Evolutionary conservation across 2,113 vertebrate genomes (phyloP).

Genomic region (Setophaga coronata): DNA sequence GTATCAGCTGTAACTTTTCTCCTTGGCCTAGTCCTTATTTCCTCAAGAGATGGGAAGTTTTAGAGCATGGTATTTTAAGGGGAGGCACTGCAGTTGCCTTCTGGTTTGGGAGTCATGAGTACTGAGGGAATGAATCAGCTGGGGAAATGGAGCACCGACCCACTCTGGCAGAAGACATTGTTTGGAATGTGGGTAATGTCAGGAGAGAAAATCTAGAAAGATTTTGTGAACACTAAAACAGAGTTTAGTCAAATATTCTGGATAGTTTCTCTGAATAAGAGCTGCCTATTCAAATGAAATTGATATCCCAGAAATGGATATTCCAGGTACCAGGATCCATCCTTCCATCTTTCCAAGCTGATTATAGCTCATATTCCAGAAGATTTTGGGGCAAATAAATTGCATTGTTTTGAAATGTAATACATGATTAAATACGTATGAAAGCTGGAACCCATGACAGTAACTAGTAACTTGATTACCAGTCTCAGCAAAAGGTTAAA

Average conservation of each 20-base stretch:
- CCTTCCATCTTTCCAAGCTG: background rate
- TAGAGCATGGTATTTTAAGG: background rate
- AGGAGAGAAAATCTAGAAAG: background rate
- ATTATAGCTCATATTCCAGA: background rate
- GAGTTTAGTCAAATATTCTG: background rate
- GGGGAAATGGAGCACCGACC: accelerated
- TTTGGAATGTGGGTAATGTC: background rate
- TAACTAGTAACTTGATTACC: background rate
- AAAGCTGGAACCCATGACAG: background rate
- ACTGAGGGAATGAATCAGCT: background rate
- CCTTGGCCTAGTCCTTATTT: background rate
- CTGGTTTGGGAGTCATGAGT: background rate
- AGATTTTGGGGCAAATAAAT: background rate
- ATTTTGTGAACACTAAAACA: background rate
- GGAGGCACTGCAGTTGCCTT: background rate
- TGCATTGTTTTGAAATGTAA: background rate
- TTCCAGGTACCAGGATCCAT: background rate
- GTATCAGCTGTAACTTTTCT: background rate
- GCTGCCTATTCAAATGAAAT: background rate
- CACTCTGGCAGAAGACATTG: background rate
- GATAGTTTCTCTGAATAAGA: background rate
- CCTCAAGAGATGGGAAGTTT: background rate
- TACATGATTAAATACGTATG: background rate
- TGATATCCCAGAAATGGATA: background rate
- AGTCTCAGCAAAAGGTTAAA: background rate